Evolutionary conservation across 2,797 vertebrate genomes (phyloP).

Genomic region (Fratercula arctica): DNA sequence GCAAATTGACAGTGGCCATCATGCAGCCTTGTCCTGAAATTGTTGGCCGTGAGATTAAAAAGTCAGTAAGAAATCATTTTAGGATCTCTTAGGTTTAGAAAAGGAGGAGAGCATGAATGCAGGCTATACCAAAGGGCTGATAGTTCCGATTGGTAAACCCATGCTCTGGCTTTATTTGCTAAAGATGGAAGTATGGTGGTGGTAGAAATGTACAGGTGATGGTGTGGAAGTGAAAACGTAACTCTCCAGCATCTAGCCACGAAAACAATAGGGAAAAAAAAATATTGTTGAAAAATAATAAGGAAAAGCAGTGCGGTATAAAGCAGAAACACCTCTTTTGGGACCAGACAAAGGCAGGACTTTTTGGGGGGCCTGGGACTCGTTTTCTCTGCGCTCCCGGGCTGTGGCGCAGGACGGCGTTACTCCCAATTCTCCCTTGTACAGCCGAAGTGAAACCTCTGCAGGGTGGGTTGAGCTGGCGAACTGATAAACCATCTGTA

Average conservation of each 20-base stretch:
- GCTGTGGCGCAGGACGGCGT: fast-evolving
- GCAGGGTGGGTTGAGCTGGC: background rate
- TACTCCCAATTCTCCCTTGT: fast-evolving
- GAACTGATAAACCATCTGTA: background rate
- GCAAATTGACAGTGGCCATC: background rate
- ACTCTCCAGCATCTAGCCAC: background rate
- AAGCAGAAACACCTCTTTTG: background rate
- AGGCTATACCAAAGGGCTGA: background rate
- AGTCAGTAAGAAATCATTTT: background rate
- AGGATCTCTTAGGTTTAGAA: background rate
- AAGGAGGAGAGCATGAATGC: background rate
- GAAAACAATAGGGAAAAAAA: background rate
- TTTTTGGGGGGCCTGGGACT: background rate
- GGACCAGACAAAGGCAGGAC: background rate
- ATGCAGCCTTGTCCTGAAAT: background rate
- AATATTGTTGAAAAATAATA: background rate
- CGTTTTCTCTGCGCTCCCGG: background rate
- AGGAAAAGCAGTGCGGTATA: background rate
- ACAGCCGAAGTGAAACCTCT: background rate
- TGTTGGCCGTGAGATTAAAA: background rate
- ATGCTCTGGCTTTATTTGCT: background rate
- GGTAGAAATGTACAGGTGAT: background rate
- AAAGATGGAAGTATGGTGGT: background rate
- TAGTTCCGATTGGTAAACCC: background rate
- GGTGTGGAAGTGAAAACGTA: fast-evolving